Percentiles rank a stretch among this genome's conserved stretches.
These are phyloP conservation scores for Hyppa rectilinea DNA, from an alignment of 2,888 invertebrate species.

Conservation along the genomic window DNA sequence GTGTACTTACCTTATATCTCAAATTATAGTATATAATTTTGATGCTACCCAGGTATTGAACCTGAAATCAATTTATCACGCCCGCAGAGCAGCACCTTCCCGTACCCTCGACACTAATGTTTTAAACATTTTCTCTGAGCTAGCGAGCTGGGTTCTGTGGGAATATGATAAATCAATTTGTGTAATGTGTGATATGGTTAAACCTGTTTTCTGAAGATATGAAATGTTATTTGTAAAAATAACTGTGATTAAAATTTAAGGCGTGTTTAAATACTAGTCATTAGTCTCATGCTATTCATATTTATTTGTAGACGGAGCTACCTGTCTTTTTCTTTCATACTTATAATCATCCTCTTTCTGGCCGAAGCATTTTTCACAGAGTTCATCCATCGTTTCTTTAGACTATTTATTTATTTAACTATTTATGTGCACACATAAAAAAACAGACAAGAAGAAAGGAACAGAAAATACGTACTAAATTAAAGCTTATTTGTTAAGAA, in stretches of 20 bases:
- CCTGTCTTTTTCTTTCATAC: too few relatives aligned
- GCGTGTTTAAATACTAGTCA: neutral
- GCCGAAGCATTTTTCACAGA: too few relatives aligned
- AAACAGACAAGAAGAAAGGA: too few relatives aligned
- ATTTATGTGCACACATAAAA: too few relatives aligned
- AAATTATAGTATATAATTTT: constrained; percentile 19
- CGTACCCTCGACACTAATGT: constrained; percentile 80
- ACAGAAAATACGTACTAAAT: too few relatives aligned
- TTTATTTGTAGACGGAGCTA: too few relatives aligned
- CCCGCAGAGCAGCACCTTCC: constrained; percentile 71
- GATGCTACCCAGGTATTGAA: constrained; percentile 56
- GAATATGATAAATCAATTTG: constrained; percentile 28
- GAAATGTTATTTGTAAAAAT: neutral
- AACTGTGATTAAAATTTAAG: neutral
- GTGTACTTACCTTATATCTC: neutral
- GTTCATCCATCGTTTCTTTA: too few relatives aligned
- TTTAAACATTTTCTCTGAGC: constrained; percentile 81
- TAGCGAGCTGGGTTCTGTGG: constrained; percentile 59
- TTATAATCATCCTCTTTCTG: too few relatives aligned
- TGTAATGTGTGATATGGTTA: neutral
- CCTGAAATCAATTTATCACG: constrained; percentile 77
- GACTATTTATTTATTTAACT: too few relatives aligned
- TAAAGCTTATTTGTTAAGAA: too few relatives aligned
- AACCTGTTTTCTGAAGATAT: neutral
- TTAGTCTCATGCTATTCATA: too few relatives aligned